Evolutionary conservation across 2,888 invertebrate species (phyloP).

Genomic region (Sinodicranocentrus sp.): DNA sequence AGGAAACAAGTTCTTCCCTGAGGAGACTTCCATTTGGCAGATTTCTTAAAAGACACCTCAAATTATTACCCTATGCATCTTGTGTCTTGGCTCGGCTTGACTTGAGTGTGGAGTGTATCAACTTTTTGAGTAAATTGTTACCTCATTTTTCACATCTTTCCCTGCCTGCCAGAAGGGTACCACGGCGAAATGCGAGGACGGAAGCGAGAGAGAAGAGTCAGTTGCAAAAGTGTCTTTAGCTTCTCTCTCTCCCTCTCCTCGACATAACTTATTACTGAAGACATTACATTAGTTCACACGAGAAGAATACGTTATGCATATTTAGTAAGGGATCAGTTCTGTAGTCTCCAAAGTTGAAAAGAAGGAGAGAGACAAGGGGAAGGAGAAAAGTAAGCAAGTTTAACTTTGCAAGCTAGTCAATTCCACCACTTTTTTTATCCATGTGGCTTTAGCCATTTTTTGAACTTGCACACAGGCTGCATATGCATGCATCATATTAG

Average conservation of each 20-base stretch:
- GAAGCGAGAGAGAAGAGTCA: too few species aligned
- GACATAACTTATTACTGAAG: slow-evolving; percentile 3
- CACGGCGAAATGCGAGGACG: too few species aligned
- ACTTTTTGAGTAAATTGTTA: slow-evolving; percentile 64
- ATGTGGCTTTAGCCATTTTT: too few species aligned
- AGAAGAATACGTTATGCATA: slow-evolving; percentile 29
- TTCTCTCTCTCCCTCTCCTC: background rate
- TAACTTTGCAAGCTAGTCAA: slow-evolving; percentile 27
- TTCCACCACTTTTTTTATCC: too few species aligned
- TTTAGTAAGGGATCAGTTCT: slow-evolving; percentile 41
- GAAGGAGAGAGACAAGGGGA: background rate
- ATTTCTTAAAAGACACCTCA: slow-evolving; percentile 64
- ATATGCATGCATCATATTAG: too few species aligned
- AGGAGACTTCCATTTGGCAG: slow-evolving; percentile 57
- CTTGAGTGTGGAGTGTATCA: slow-evolving; percentile 56
- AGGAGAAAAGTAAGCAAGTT: slow-evolving; percentile 2
- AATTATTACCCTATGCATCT: slow-evolving; percentile 66
- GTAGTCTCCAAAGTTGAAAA: background rate
- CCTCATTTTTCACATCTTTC: slow-evolving; percentile 67
- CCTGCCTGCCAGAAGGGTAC: slow-evolving; percentile 10
- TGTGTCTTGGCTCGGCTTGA: slow-evolving; percentile 41
- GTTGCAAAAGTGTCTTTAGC: slow-evolving; percentile 40
- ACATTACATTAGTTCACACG: slow-evolving; percentile 27
- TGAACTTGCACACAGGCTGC: too few species aligned
- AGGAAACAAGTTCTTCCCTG: slow-evolving; percentile 31